A percentile compares a stretch with the other conserved stretches of the same genome.
Conservation (phyloP, 2,888 invertebrate species). For the Torymus auratus region DNA sequence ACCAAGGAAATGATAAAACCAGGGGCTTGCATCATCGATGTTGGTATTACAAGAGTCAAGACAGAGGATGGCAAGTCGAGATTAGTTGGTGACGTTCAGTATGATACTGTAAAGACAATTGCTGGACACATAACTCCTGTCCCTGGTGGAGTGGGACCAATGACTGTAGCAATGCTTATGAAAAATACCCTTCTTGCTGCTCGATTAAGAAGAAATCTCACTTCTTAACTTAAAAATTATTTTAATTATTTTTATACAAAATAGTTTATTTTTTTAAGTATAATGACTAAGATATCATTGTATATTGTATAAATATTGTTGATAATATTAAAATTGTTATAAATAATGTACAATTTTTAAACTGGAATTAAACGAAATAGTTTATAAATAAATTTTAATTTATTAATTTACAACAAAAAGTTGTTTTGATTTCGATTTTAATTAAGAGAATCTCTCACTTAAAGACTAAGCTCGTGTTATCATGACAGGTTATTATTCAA, state of each 20-base stretch:
- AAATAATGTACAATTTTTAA: conserved; percentile 3
- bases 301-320: no score
- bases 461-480: no score
- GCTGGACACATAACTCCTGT: conserved; percentile 93
- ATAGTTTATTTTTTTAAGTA: conserved; percentile 6
- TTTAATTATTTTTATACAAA: conserved; percentile 22
- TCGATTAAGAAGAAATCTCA: conserved; percentile 70
- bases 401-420: no score
- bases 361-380: conserved; percentile 3
- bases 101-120: conserved; percentile 87
- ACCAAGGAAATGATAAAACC: conserved; percentile 92
- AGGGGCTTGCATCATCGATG: conserved; percentile 92
- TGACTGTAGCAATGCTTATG: conserved; percentile 97
- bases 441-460: no score
- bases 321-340: background rate
- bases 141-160: conserved; percentile 94
- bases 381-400: no score
- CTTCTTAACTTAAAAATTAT: conserved; percentile 4
- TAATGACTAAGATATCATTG: no score
- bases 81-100: conserved; percentile 93
- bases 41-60: conserved; percentile 87
- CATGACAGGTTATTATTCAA: no score
- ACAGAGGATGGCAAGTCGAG: conserved; percentile 83
- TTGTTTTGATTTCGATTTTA: no score
- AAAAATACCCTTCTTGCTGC: conserved; percentile 90